phyloP scores from a whole-genome alignment of 2,888 invertebrate genomes.

The Morpho deidamia region DNA sequence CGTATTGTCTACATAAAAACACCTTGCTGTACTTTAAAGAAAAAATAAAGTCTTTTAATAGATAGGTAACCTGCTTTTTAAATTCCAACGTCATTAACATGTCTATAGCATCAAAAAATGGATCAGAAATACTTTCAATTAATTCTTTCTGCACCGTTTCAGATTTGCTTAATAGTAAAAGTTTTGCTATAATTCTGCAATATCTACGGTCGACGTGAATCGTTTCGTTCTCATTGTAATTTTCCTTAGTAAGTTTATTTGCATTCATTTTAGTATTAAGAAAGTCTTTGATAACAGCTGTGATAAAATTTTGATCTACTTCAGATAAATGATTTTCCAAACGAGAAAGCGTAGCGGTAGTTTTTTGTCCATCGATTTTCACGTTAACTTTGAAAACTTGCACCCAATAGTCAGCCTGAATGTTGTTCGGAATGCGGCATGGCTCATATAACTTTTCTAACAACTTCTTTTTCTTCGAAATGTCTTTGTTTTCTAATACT shows the following conservation, averaged over 20 bases:
- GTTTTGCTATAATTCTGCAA: conserved; percentile 40
- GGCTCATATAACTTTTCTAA: conserved; percentile 22
- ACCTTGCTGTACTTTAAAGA: conserved; percentile 39
- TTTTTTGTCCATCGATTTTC: conserved; percentile 23
- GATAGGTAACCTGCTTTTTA: conserved; percentile 4
- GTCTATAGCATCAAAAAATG: conserved; percentile 37
- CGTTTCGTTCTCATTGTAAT: neutral
- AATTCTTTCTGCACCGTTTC: conserved; percentile 32
- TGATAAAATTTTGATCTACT: conserved; percentile 30
- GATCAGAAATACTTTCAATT: conserved; percentile 32
- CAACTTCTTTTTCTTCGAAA: conserved; percentile 17
- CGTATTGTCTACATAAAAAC: conserved; percentile 37
- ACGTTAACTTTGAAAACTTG: conserved; percentile 32
- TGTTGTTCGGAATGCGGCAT: conserved; percentile 30
- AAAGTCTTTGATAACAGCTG: conserved; percentile 26
- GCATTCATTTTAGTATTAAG: conserved; percentile 27
- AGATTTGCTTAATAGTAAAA: conserved; percentile 37
- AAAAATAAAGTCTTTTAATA: conserved; percentile 31
- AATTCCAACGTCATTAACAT: conserved; percentile 13
- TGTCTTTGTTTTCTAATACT: conserved; percentile 31
- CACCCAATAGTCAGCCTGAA: conserved; percentile 40
- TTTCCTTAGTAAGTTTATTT: conserved; percentile 10
- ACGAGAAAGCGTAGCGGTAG: conserved; percentile 29
- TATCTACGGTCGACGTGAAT: conserved; percentile 21
- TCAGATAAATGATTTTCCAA: conserved; percentile 34